phyloP scores from a whole-genome alignment of 2,113 vertebrate species.

The Hepsetus odoe region DNA sequence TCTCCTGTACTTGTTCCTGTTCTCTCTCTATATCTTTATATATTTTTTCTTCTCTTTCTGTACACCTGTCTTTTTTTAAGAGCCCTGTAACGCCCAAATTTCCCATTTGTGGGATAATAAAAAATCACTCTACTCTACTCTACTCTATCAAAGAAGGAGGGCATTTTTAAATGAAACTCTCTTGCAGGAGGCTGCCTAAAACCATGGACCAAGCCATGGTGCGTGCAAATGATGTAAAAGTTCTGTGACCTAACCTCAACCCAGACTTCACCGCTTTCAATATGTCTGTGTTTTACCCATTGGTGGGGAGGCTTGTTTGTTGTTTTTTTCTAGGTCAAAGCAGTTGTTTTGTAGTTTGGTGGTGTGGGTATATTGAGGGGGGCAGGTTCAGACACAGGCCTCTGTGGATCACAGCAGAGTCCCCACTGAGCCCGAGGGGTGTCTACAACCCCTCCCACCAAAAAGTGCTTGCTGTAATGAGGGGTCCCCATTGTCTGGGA shows the following conservation, averaged over 20 bases:
- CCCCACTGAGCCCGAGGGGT: slow-evolving; percentile 30
- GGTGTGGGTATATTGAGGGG: slow-evolving; percentile 26
- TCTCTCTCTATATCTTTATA: too few species aligned
- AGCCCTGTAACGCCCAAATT: too few species aligned
- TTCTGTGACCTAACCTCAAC: background rate
- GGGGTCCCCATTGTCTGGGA: slow-evolving; percentile 74
- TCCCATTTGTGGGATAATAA: too few species aligned
- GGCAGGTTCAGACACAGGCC: slow-evolving; percentile 29
- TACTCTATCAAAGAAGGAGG: too few species aligned
- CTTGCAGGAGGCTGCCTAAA: too few species aligned
- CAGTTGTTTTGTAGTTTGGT: slow-evolving; percentile 19
- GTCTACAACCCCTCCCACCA: background rate
- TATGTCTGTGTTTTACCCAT: background rate
- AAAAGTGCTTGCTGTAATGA: slow-evolving; percentile 75
- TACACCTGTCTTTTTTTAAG: too few species aligned
- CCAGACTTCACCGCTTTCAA: slow-evolving; percentile 6
- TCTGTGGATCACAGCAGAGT: slow-evolving; percentile 34
- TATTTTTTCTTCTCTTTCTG: too few species aligned
- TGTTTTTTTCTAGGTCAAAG: slow-evolving; percentile 60
- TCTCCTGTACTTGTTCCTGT: too few species aligned
- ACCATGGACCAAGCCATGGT: background rate
- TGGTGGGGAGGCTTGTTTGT: slow-evolving; percentile 27
- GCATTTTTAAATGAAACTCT: too few species aligned
- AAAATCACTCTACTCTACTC: too few species aligned
- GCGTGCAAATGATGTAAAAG: background rate